phyloP scores from a whole-genome alignment of 35 echinoderm and acorn worm species.

The Anneissia japonica region DNA sequence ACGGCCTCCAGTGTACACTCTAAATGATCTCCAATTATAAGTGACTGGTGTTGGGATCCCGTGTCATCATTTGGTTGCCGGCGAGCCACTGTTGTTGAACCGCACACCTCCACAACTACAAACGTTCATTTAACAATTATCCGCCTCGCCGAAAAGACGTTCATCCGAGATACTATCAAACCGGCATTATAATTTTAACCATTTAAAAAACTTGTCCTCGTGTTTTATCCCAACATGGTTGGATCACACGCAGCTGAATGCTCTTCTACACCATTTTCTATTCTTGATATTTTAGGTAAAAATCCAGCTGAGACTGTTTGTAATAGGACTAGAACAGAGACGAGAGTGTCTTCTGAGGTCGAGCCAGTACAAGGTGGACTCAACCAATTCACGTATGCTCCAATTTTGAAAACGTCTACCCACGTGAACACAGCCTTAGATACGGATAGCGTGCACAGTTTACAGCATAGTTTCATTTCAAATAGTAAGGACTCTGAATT shows the following conservation, averaged over 20 bases:
- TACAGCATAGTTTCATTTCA: neutral
- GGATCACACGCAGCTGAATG: neutral
- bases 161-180: neutral
- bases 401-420: neutral
- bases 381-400: neutral
- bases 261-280: neutral
- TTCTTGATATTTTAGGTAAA: constrained; percentile 2
- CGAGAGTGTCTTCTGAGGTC: neutral
- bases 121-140: neutral
- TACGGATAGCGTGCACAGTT: no score
- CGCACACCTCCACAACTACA: neutral
- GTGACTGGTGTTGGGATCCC: neutral
- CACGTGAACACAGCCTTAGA: neutral
- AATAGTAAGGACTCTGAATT: neutral
- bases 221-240: neutral
- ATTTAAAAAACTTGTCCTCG: no score
- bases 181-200: neutral
- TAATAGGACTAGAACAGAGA: neutral
- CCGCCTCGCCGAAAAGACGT: neutral
- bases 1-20: neutral
- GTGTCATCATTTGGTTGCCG: neutral
- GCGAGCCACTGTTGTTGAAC: neutral
- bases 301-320: neutral
- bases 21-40: neutral
- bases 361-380: neutral